These are phyloP conservation scores for Pelodytes ibericus DNA, from an alignment of 2,797 vertebrate genomes.

Conservation along the genomic window DNA sequence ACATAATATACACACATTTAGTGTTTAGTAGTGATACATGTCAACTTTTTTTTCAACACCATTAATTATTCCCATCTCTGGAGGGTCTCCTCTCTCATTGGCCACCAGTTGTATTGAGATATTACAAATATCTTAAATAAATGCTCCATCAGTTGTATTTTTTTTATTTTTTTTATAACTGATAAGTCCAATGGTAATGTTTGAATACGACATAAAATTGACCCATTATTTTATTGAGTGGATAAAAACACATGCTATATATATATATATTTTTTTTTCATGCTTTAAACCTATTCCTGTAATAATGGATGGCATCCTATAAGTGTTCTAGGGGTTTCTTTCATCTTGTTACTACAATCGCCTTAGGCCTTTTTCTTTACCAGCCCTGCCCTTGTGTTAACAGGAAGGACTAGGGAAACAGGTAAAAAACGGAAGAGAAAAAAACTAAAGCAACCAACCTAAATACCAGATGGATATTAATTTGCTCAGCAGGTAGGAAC, in stretches of 20 bases:
- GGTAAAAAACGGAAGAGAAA: slow-evolving; percentile 97
- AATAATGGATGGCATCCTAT: not conserved
- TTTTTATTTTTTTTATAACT: not conserved
- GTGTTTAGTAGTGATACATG: no score
- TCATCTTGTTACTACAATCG: slow-evolving; percentile 62
- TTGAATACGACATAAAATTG: not conserved
- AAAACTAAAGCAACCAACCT: slow-evolving; percentile 90
- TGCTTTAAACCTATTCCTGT: not conserved
- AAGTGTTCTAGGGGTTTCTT: slow-evolving; percentile 58
- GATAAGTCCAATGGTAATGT: not conserved
- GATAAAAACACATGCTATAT: not conserved
- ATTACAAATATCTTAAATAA: no score
- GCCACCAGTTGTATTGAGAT: no score
- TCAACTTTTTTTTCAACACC: no score
- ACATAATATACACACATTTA: no score
- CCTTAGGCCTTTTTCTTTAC: slow-evolving; percentile 66
- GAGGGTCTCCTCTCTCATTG: no score
- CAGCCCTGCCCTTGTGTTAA: slow-evolving; percentile 85
- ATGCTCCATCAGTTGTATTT: no score
- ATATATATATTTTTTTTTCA: not conserved
- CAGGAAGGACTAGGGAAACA: slow-evolving; percentile 94
- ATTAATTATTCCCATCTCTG: no score
- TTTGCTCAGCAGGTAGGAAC: slow-evolving; percentile 91
- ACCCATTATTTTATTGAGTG: not conserved
- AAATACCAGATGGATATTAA: slow-evolving; percentile 76